A percentile compares a stretch with the other conserved stretches of the same genome.
Evolutionary conservation across 2,797 vertebrate genomes (phyloP).

Genomic region (Okamejei kenojei): DNA sequence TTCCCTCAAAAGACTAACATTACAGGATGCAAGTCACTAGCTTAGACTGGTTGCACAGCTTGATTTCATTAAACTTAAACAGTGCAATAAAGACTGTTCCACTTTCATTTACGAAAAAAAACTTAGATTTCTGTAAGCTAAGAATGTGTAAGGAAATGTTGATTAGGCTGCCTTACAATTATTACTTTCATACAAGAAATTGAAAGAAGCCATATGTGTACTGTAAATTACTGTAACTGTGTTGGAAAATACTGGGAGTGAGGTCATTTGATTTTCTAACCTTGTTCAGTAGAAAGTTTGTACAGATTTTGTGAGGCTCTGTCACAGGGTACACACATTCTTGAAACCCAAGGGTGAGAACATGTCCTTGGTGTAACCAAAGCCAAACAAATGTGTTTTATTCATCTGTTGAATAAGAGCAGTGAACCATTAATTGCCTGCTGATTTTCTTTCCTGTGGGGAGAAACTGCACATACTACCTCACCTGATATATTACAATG

Average conservation of each 20-base stretch:
- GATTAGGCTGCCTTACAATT: conserved; percentile 22
- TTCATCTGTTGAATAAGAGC: neutral
- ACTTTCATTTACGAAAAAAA: conserved; percentile 16
- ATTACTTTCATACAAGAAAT: conserved; percentile 34
- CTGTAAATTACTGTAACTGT: conserved; percentile 28
- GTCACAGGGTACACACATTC: neutral
- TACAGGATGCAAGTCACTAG: conserved; percentile 21
- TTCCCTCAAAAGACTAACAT: conserved; percentile 26
- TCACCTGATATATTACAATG: neutral
- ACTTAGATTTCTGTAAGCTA: conserved; percentile 18
- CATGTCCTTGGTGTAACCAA: neutral
- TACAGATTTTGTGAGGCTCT: conserved; percentile 20
- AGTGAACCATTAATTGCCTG: neutral
- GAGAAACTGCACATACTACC: neutral
- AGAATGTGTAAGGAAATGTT: conserved; percentile 37
- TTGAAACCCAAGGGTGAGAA: neutral
- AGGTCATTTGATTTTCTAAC: conserved; percentile 30
- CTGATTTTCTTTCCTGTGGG: neutral
- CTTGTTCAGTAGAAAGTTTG: conserved; percentile 22
- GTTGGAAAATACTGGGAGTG: conserved; percentile 13
- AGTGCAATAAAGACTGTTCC: neutral
- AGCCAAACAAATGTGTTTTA: conserved; percentile 8
- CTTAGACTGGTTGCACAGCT: conserved; percentile 23
- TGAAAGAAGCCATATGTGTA: conserved; percentile 28
- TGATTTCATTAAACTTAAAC: conserved; percentile 26